phyloP scores from a whole-genome alignment of 2,888 invertebrate genomes.

The Norana najaformis region DNA sequence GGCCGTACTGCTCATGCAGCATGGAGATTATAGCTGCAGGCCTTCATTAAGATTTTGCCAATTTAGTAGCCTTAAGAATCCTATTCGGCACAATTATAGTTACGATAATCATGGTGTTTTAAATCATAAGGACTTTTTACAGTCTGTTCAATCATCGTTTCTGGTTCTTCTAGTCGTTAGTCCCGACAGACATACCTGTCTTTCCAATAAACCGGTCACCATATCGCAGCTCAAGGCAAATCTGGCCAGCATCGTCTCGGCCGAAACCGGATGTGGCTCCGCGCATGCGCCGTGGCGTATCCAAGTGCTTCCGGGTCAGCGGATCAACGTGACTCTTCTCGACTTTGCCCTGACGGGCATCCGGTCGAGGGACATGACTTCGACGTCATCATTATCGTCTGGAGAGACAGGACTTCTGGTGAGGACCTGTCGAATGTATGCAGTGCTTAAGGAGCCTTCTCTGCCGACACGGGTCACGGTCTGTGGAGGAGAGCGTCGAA shows the following conservation, averaged over 20 bases:
- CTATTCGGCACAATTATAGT: too few relatives aligned
- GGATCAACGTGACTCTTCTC: constrained; percentile 25
- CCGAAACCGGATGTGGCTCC: constrained; percentile 27
- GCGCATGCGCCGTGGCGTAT: constrained; percentile 30
- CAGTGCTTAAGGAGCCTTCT: not conserved
- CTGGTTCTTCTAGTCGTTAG: not conserved
- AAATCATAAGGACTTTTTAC: not conserved
- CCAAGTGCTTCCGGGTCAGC: constrained; percentile 27
- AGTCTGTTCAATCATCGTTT: not conserved
- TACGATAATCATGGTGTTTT: not conserved
- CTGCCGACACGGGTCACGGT: constrained; percentile 2
- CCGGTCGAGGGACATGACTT: not conserved
- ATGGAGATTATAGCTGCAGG: not conserved
- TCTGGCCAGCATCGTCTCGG: constrained; percentile 26
- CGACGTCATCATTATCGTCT: not conserved
- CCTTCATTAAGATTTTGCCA: not conserved
- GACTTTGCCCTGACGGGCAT: constrained; percentile 26
- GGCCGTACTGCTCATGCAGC: too few relatives aligned
- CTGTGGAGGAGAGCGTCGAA: constrained; percentile 22
- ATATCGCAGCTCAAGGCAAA: constrained; percentile 10
- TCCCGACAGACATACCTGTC: constrained; percentile 14
- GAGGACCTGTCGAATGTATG: constrained; percentile 20
- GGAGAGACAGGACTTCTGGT: not conserved
- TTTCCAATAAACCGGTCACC: constrained; percentile 21
- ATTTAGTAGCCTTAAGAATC: too few relatives aligned